A percentile compares a stretch with the other conserved stretches of the same genome.
phyloP scores from a whole-genome alignment of 2,888 invertebrate genomes.

The Diadromus collaris region DNA sequence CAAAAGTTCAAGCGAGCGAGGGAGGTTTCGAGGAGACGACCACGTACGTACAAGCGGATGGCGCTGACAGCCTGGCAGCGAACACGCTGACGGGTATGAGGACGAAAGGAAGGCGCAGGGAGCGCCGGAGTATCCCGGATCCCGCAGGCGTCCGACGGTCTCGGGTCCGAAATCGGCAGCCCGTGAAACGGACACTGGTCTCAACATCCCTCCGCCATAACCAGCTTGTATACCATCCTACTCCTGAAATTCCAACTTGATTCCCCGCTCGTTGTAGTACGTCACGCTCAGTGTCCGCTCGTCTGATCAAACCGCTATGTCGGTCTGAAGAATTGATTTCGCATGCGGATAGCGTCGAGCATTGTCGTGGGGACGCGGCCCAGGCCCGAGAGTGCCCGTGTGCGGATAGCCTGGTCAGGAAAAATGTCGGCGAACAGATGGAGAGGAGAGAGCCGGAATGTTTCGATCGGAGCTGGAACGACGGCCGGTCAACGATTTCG shows the following conservation, averaged over 20 bases:
- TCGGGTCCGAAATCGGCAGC: slow-evolving; percentile 52
- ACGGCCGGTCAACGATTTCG: slow-evolving; percentile 27
- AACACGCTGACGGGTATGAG: neutral
- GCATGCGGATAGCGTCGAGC: slow-evolving; percentile 29
- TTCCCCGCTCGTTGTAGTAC: slow-evolving; percentile 29
- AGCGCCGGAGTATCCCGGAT: slow-evolving; percentile 36
- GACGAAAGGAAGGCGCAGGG: neutral
- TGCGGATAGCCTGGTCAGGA: neutral
- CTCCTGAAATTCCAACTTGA: slow-evolving; percentile 42
- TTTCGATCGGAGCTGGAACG: slow-evolving; percentile 44
- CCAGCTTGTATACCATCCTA: slow-evolving; percentile 24
- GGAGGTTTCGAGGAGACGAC: slow-evolving; percentile 23
- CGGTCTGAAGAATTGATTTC: slow-evolving; percentile 52
- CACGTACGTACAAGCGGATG: slow-evolving; percentile 35
- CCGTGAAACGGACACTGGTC: slow-evolving; percentile 59
- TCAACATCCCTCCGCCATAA: slow-evolving; percentile 12
- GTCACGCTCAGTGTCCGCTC: slow-evolving; percentile 43
- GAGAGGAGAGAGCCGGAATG: slow-evolving; percentile 30
- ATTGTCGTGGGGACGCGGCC: slow-evolving; percentile 23
- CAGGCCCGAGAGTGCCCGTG: neutral
- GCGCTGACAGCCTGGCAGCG: neutral
- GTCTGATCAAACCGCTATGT: slow-evolving; percentile 29
- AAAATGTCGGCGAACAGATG: slow-evolving; percentile 24
- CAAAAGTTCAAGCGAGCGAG: slow-evolving; percentile 45
- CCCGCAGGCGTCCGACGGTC: slow-evolving; percentile 46